Evolutionary conservation across 2,113 vertebrate genomes (phyloP).

Genomic region (Gasterosteus aculeatus): DNA sequence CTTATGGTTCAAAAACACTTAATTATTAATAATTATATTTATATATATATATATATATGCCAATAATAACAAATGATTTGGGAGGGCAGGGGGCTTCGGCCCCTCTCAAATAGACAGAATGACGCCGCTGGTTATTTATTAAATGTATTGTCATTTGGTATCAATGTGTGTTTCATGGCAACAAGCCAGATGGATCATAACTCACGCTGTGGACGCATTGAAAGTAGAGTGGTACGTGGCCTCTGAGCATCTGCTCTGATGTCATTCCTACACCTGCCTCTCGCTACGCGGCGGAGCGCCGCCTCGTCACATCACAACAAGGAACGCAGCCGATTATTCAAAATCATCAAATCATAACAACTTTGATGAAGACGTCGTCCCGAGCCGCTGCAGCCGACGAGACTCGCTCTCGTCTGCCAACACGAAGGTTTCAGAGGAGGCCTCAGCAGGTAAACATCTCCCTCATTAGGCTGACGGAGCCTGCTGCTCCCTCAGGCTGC

Average conservation of each 20-base stretch:
- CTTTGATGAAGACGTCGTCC: slow-evolving; percentile 56
- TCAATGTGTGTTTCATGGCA: slow-evolving; percentile 31
- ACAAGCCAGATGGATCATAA: slow-evolving; percentile 8
- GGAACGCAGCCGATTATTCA: slow-evolving; percentile 64
- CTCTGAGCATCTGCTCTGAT: slow-evolving; percentile 41
- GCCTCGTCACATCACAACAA: slow-evolving; percentile 39
- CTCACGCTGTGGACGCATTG: slow-evolving; percentile 9
- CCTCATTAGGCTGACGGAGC: too few species aligned
- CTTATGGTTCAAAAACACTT: too few species aligned
- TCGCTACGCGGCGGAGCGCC: slow-evolving; percentile 44
- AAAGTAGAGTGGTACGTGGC: not conserved
- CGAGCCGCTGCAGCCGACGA: slow-evolving; percentile 50
- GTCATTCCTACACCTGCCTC: slow-evolving; percentile 67
- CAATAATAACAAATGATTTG: too few species aligned
- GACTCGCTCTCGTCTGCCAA: slow-evolving; percentile 22
- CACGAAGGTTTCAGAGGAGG: slow-evolving; percentile 36
- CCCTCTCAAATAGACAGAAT: too few species aligned
- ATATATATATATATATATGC: too few species aligned
- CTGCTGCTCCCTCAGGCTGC: too few species aligned
- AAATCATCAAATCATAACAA: slow-evolving; percentile 73
- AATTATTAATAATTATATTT: too few species aligned
- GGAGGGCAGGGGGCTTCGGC: too few species aligned
- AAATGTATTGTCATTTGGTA: slow-evolving; percentile 11
- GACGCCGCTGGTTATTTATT: slow-evolving; percentile 8
- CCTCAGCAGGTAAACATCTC: not conserved